These are phyloP conservation scores for Limonius californicus DNA, from an alignment of 1,140 invertebrate genomes.

Conservation along the genomic window DNA sequence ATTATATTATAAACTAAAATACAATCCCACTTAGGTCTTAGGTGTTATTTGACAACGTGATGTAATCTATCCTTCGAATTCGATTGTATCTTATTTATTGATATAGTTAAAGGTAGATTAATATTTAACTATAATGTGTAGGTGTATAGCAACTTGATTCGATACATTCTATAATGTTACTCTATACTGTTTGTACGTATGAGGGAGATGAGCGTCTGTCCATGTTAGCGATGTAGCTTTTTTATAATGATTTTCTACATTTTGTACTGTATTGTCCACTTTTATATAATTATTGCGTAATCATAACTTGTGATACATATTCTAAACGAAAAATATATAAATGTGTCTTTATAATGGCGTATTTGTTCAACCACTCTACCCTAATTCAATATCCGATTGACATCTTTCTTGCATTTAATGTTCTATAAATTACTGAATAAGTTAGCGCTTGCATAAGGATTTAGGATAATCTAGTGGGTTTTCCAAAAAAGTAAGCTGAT, in stretches of 20 bases:
- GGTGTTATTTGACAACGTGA: no score
- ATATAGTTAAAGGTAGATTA: background rate
- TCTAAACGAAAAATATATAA: conserved; percentile 31
- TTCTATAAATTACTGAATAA: no score
- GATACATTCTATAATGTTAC: conserved; percentile 15
- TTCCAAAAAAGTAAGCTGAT: no score
- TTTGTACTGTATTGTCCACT: conserved; percentile 34
- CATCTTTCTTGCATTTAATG: no score
- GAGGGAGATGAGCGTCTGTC: background rate
- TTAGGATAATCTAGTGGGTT: no score
- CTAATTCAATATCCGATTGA: no score
- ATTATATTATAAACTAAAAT: no score
- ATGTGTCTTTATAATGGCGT: conserved; percentile 11
- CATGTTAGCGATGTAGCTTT: conserved; percentile 39
- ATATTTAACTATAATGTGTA: conserved; percentile 21
- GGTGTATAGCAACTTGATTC: background rate
- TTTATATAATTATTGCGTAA: conserved; percentile 41
- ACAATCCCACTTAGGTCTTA: no score
- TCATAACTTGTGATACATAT: conserved; percentile 46
- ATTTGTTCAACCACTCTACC: no score
- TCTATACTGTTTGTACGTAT: conserved; percentile 35
- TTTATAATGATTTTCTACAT: conserved; percentile 42
- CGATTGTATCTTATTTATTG: conserved; percentile 13
- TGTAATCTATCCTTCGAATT: background rate
- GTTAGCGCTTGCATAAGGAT: no score